These are phyloP conservation scores for Ciona savignyi DNA, from an alignment of 23 tunicate species.

Conservation along the genomic window DNA sequence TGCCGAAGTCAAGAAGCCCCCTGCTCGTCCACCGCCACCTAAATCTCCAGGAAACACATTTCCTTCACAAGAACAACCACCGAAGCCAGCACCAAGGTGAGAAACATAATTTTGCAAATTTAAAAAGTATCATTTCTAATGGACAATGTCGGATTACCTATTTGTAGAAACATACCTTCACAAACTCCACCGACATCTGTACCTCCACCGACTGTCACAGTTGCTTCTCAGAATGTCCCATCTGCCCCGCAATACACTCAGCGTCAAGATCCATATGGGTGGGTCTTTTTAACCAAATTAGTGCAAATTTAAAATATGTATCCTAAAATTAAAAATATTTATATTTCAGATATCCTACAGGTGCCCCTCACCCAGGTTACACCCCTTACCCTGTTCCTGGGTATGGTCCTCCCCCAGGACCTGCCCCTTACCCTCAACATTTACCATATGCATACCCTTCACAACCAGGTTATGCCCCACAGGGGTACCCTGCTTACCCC, in stretches of 20 bases:
- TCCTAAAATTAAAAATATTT: background rate
- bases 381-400: constrained; percentile 15
- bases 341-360: constrained; percentile 24
- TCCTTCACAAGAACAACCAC: constrained; percentile 16
- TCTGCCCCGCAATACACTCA: constrained; percentile 31
- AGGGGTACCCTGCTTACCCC: constrained; percentile 60
- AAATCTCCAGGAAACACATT: constrained; percentile 11
- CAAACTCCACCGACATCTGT: constrained; percentile 35
- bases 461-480: constrained; percentile 48
- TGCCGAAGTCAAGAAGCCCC: constrained; percentile 53
- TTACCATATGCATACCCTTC: constrained; percentile 46
- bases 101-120: background rate
- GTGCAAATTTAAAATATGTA: too few relatives aligned
- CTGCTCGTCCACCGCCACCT: constrained; percentile 72
- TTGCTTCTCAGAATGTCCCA: constrained; percentile 26
- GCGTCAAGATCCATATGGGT: constrained; percentile 57
- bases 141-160: too few relatives aligned
- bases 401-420: background rate
- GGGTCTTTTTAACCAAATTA: constrained; percentile 1
- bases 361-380: constrained; percentile 30
- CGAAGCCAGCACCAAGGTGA: constrained; percentile 86
- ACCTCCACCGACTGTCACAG: constrained; percentile 24
- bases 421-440: constrained; percentile 33
- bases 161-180: background rate
- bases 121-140: background rate